These are phyloP conservation scores for Peucedramus taeniatus DNA, from an alignment of 2,113 vertebrate genomes.

Conservation along the genomic window DNA sequence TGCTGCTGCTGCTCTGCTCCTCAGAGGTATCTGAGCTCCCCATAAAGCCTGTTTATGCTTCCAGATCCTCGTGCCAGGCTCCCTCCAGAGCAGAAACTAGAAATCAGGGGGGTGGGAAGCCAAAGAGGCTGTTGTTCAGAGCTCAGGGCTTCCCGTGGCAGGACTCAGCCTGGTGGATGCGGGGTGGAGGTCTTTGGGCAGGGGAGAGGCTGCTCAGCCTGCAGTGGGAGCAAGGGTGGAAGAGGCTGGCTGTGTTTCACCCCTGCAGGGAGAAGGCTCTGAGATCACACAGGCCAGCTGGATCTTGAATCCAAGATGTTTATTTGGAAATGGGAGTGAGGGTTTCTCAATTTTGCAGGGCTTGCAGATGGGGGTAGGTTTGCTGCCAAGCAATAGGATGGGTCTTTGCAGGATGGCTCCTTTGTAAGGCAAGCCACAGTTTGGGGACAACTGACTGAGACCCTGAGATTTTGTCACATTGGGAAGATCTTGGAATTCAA, in stretches of 20 bases:
- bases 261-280: conserved; percentile 37
- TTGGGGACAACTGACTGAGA: not conserved
- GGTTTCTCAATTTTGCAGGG: conserved; percentile 46
- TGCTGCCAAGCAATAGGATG: not conserved
- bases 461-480: not conserved
- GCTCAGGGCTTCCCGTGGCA: not conserved
- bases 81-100: not conserved
- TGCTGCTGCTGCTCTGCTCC: not conserved
- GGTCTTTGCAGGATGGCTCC: not conserved
- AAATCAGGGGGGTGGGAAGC: not conserved
- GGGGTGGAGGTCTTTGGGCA: not conserved
- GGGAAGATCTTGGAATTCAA: not conserved
- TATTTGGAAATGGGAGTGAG: conserved; percentile 27
- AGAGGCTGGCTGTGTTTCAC: conserved; percentile 41
- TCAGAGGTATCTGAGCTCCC: not conserved
- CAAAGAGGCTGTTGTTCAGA: not conserved
- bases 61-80: accelerated
- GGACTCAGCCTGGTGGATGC: not conserved
- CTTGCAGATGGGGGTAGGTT: conserved; percentile 5
- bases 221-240: not conserved
- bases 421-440: not conserved
- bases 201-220: not conserved
- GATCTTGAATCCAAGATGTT: conserved; percentile 41
- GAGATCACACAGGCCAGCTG: conserved; percentile 52
- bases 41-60: not conserved